Evolutionary conservation across 2,888 invertebrate genomes (phyloP).

Genomic region (Tenthredo notha): DNA sequence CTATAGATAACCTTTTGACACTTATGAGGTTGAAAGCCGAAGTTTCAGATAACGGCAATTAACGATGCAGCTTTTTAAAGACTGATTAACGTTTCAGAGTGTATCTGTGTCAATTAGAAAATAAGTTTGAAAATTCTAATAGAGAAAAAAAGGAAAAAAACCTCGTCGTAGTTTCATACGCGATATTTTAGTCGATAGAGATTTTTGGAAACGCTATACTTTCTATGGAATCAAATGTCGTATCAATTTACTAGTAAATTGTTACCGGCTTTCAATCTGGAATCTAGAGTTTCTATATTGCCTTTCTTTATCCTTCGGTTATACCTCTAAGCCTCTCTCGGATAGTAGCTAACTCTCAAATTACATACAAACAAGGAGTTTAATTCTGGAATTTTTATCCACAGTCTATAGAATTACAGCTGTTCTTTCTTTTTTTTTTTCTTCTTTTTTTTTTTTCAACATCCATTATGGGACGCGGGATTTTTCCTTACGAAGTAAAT

Average conservation of each 20-base stretch:
- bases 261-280: neutral
- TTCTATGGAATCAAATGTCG: slow-evolving; percentile 15
- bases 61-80: neutral
- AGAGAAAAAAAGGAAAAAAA: neutral
- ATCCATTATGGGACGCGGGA: neutral
- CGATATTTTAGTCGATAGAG: neutral
- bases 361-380: slow-evolving; percentile 41
- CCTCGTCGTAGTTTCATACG: neutral
- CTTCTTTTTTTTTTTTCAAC: too few species aligned
- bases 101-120: slow-evolving; percentile 18
- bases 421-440: neutral
- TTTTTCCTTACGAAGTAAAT: neutral
- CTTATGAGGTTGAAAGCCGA: neutral
- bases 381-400: slow-evolving; percentile 13
- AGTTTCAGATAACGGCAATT: slow-evolving; percentile 43
- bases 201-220: neutral
- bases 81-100: neutral
- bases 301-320: neutral
- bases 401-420: slow-evolving; percentile 5
- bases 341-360: neutral
- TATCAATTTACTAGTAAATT: slow-evolving; percentile 11
- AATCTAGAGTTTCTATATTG: slow-evolving; percentile 25
- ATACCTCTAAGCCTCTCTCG: neutral
- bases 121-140: neutral
- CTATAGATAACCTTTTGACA: neutral